These are phyloP conservation scores for Mesodorylaimus sp. DNA, from an alignment of 2,888 invertebrate species.

Conservation along the genomic window DNA sequence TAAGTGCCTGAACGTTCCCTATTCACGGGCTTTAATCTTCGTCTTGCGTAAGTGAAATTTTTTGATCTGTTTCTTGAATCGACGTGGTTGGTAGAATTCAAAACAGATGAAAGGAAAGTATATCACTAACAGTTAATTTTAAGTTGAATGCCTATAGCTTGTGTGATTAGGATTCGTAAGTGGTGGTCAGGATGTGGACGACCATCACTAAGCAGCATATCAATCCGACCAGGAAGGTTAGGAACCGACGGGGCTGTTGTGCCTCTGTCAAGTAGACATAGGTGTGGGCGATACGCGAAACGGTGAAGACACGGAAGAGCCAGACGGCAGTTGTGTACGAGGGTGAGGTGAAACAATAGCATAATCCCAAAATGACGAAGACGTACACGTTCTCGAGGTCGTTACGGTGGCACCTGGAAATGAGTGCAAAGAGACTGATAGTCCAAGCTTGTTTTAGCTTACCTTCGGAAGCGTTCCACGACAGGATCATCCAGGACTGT, in stretches of 20 bases:
- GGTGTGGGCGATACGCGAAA: constrained; percentile 44
- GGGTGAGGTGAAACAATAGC: constrained; percentile 46
- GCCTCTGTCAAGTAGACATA: constrained; percentile 45
- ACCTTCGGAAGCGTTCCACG: constrained; percentile 38
- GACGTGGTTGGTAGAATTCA: too few relatives aligned
- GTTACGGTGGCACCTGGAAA: constrained; percentile 47
- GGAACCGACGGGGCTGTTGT: constrained; percentile 42
- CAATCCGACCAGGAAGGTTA: constrained; percentile 36
- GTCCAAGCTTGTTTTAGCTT: background rate
- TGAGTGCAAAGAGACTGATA: too few relatives aligned
- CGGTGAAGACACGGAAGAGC: constrained; percentile 43
- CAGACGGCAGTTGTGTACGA: constrained; percentile 36
- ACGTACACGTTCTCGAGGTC: constrained; percentile 53
- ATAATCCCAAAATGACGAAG: constrained; percentile 44
- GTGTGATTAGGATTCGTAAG: too few relatives aligned
- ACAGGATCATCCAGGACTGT: constrained; percentile 39
- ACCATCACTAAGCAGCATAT: constrained; percentile 40
- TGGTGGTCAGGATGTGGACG: constrained; percentile 11
- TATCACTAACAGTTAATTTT: too few relatives aligned
- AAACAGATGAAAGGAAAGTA: too few relatives aligned
- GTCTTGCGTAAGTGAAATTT: too few relatives aligned
- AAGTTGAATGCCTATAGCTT: too few relatives aligned
- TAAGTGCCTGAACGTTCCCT: too few relatives aligned
- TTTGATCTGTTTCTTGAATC: too few relatives aligned
- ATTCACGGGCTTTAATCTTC: too few relatives aligned